Conservation (phyloP, 92 coral and sea anemone species). For the Epizoanthus ramosus region DNA sequence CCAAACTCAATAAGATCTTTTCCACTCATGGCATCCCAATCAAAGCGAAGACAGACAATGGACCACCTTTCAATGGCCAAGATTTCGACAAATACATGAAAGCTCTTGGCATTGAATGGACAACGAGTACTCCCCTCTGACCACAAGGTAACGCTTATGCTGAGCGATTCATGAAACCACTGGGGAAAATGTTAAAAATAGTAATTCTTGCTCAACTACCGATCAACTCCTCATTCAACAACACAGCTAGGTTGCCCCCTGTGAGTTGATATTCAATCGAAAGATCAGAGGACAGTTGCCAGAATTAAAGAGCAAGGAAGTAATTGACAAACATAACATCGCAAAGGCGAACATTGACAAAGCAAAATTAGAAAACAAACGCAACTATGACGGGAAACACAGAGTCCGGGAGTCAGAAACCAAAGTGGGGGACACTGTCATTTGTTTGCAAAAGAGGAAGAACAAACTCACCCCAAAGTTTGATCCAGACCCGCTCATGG, state of each 20-base stretch:
- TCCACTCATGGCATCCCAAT: conserved; percentile 53
- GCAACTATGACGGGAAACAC: conserved; percentile 35
- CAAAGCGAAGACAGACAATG: conserved; percentile 36
- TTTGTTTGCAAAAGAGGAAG: conserved; percentile 45
- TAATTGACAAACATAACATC: conserved; percentile 31
- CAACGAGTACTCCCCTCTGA: conserved; percentile 39
- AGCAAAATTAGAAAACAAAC: conserved; percentile 35
- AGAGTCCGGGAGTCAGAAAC: conserved; percentile 37
- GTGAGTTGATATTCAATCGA: conserved; percentile 42
- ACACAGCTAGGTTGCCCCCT: conserved; percentile 44
- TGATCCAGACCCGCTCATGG: conserved; percentile 44
- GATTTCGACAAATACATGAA: background rate
- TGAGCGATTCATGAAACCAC: conserved; percentile 49
- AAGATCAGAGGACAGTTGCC: conserved; percentile 38
- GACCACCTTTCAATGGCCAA: background rate
- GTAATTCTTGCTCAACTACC: conserved; percentile 41
- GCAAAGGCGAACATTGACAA: conserved; percentile 42
- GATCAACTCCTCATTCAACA: conserved; percentile 48
- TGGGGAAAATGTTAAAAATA: conserved; percentile 39
- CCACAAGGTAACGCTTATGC: conserved; percentile 43
- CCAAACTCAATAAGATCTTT: conserved; percentile 47
- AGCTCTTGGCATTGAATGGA: conserved; percentile 1
- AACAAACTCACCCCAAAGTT: conserved; percentile 48
- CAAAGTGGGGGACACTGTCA: conserved; percentile 41
- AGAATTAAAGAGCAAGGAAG: conserved; percentile 33